Conservation (phyloP, 64 coral and sea anemone species). For the Montipora efflorescens region DNA sequence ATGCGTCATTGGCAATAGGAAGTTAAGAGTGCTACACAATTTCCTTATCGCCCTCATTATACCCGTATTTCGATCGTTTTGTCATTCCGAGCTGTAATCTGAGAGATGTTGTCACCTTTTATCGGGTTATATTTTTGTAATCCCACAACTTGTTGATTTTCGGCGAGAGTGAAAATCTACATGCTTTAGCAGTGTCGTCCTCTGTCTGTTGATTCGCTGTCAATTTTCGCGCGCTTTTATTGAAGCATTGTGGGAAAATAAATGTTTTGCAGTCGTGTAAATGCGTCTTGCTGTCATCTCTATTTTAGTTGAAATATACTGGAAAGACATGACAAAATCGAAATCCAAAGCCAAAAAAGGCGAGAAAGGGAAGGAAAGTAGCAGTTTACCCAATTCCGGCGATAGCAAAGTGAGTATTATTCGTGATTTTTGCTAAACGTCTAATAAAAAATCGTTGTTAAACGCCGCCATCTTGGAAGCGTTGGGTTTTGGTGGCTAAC, state of each 20-base stretch:
- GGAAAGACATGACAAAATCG: constrained; percentile 80
- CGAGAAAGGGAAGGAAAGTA: constrained; percentile 82
- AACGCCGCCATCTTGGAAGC: constrained; percentile 84
- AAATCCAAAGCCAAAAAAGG: constrained; percentile 92
- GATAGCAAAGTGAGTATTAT: constrained; percentile 72
- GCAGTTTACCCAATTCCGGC: constrained; percentile 3
- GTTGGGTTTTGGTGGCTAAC: background rate
- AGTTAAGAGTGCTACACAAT: constrained; percentile 26
- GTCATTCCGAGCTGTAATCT: constrained; percentile 27
- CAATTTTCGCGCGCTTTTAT: constrained; percentile 53
- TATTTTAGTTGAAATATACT: constrained; percentile 18
- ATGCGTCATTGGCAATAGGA: constrained; percentile 42
- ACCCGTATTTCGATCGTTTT: background rate
- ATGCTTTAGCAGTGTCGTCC: background rate
- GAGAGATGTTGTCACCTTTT: constrained; percentile 11
- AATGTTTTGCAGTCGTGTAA: constrained; percentile 13
- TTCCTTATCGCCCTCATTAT: background rate
- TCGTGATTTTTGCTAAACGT: constrained; percentile 20
- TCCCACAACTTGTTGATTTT: constrained; percentile 10
- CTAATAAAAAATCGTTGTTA: background rate
- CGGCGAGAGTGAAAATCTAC: constrained; percentile 42
- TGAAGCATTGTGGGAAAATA: constrained; percentile 52
- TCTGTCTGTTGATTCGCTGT: constrained; percentile 48
- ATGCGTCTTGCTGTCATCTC: background rate
- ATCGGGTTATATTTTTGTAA: constrained; percentile 43